Evolutionary conservation across 2,888 invertebrate species (phyloP).

Genomic region (Pomacea canaliculata): DNA sequence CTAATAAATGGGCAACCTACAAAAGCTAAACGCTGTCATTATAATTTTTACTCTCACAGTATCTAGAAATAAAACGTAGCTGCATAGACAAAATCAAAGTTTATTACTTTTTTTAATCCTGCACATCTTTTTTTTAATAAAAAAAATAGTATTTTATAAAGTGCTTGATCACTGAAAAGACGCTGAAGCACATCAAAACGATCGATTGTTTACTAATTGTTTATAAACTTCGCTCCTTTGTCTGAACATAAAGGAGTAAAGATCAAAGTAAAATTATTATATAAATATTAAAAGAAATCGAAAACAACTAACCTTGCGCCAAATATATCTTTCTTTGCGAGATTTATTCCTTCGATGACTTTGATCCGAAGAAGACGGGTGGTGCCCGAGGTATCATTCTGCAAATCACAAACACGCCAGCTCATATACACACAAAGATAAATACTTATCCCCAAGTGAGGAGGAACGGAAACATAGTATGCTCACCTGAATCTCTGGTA

Average conservation of each 20-base stretch:
- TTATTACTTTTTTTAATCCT: too few relatives aligned
- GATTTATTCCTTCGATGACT: conserved; percentile 73
- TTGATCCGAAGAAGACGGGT: conserved; percentile 57
- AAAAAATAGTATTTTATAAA: too few relatives aligned
- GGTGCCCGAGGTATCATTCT: conserved; percentile 54
- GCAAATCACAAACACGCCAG: conserved; percentile 32
- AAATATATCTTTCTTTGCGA: conserved; percentile 99
- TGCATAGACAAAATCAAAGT: too few relatives aligned
- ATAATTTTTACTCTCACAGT: too few relatives aligned
- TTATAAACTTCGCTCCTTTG: too few relatives aligned
- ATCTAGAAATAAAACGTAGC: too few relatives aligned
- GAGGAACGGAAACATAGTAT: not conserved
- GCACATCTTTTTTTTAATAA: too few relatives aligned
- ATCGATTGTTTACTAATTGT: too few relatives aligned
- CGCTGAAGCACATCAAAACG: too few relatives aligned
- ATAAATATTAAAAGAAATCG: not conserved
- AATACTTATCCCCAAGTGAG: not conserved
- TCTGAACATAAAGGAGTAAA: not conserved
- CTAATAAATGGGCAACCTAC: too few relatives aligned
- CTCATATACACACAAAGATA: not conserved
- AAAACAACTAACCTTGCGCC: conserved; percentile 84
- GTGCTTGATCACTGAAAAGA: too few relatives aligned
- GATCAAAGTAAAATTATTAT: not conserved
- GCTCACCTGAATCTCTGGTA: conserved; percentile 47
- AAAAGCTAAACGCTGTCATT: too few relatives aligned